Conservation (phyloP, 1,140 invertebrate genomes). For the Ditylenchus dipsaci region DNA sequence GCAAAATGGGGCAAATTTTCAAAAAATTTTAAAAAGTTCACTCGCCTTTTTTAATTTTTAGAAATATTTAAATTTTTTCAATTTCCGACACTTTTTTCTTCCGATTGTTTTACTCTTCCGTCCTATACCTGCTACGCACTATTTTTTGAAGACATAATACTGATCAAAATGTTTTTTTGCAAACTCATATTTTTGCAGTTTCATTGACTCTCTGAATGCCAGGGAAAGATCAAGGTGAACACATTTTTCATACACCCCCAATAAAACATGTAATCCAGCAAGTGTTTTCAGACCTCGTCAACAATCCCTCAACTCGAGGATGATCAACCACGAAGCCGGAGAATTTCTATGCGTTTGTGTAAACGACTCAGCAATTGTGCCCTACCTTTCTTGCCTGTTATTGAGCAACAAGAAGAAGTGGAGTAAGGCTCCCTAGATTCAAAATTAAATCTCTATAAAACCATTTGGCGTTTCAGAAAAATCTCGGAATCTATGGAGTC, state of each 20-base stretch:
- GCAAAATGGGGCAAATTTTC: too few relatives aligned
- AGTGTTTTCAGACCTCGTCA: constrained; percentile 67
- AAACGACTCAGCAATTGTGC: constrained; percentile 90
- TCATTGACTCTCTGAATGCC: constrained; percentile 65
- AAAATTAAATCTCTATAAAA: neutral
- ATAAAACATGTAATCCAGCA: too few relatives aligned
- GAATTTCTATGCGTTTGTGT: constrained; percentile 96
- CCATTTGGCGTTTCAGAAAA: constrained; percentile 21
- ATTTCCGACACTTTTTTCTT: too few relatives aligned
- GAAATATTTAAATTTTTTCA: too few relatives aligned
- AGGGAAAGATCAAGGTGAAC: constrained; percentile 71
- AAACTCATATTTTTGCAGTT: too few relatives aligned
- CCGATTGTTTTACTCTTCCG: too few relatives aligned
- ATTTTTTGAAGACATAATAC: too few relatives aligned
- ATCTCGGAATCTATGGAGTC: constrained; percentile 9
- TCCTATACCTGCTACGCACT: too few relatives aligned
- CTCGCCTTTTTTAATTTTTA: too few relatives aligned
- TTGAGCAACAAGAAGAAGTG: neutral
- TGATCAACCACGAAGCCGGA: constrained; percentile 80
- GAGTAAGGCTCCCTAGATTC: constrained; percentile 3
- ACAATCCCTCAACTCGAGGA: constrained; percentile 65
- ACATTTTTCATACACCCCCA: too few relatives aligned
- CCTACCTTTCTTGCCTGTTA: constrained; percentile 75
- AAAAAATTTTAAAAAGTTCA: too few relatives aligned
- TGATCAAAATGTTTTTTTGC: too few relatives aligned